Conservation (phyloP, 92 coral and sea anemone genomes). For the Epizoanthus stellaris region DNA sequence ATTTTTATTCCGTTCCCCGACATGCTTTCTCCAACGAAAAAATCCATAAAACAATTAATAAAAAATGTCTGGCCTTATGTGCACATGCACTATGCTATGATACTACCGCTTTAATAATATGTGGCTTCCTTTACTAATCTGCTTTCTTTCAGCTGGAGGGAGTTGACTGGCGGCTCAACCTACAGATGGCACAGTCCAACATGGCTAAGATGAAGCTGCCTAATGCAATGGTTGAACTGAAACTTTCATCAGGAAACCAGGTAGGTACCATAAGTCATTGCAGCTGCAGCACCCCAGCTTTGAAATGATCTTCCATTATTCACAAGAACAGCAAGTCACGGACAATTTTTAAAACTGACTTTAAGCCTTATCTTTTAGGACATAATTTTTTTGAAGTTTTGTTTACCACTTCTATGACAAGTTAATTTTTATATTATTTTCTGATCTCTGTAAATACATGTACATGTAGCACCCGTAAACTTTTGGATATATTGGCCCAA, state of each 20-base stretch:
- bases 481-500: too few species aligned
- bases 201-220: conserved; percentile 95
- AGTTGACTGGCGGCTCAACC: conserved; percentile 92
- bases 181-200: conserved; percentile 97
- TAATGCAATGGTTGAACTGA: conserved; percentile 90
- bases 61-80: too few species aligned
- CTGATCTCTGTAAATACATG: too few species aligned
- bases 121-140: background rate
- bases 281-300: background rate
- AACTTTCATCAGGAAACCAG: conserved; percentile 78
- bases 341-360: too few species aligned
- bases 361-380: too few species aligned
- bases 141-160: conserved; percentile 74
- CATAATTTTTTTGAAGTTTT: too few species aligned
- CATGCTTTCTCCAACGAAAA: too few species aligned
- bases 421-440: too few species aligned
- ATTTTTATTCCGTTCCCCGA: too few species aligned
- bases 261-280: conserved; percentile 21
- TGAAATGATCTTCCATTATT: background rate
- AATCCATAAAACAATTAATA: too few species aligned
- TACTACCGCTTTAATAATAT: background rate
- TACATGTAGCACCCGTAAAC: too few species aligned
- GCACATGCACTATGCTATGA: background rate
- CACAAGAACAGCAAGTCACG: background rate
- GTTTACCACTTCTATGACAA: too few species aligned